phyloP scores from a whole-genome alignment of 2,113 vertebrate genomes.

The Neomonachus schauinslandi region DNA sequence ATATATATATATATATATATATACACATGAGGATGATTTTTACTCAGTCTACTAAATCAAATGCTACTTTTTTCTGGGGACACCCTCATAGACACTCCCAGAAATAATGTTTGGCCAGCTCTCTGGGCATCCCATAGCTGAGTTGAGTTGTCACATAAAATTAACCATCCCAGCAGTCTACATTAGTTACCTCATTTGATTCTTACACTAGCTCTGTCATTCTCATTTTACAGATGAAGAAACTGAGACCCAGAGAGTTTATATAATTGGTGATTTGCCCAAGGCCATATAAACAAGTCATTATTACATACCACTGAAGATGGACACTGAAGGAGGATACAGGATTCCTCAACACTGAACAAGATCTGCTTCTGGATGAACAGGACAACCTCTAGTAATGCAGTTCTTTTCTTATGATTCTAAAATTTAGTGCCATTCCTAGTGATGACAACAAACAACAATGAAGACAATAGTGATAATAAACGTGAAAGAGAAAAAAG shows the following conservation, averaged over 20 bases:
- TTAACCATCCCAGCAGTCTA: neutral
- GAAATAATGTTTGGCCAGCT: neutral
- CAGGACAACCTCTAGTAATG: neutral
- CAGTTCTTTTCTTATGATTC: neutral
- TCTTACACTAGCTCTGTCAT: neutral
- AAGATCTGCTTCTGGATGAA: neutral
- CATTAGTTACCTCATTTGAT: neutral
- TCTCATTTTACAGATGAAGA: constrained; percentile 11
- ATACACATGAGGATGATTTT: neutral
- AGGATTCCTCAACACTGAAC: neutral
- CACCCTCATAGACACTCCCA: neutral
- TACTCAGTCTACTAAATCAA: neutral
- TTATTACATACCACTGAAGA: neutral
- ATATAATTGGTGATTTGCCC: neutral
- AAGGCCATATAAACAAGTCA: neutral
- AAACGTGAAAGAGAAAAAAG: neutral
- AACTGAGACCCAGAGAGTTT: neutral
- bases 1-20: neutral
- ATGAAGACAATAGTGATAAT: neutral
- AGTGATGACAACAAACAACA: neutral
- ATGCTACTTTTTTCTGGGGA: neutral
- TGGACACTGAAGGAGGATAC: neutral
- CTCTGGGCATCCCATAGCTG: neutral
- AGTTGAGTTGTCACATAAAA: neutral
- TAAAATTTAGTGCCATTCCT: neutral